phyloP scores from a whole-genome alignment of 1,140 invertebrate species.

The Hypsibius dujardini region DNA sequence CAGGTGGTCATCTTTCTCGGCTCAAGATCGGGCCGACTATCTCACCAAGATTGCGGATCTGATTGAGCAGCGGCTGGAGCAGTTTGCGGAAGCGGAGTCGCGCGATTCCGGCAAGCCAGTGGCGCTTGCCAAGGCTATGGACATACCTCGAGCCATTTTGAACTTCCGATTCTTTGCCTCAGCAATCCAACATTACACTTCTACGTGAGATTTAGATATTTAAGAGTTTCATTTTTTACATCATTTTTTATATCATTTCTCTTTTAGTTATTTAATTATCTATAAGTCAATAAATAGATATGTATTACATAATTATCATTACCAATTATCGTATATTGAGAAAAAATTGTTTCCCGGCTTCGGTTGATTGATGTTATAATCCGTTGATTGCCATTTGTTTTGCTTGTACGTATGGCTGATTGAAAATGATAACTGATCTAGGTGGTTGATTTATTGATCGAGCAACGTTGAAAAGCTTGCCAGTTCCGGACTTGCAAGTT shows the following conservation, averaged over 20 bases:
- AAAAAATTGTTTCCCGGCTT: no score
- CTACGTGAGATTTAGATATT: conserved; percentile 25
- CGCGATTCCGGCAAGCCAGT: conserved; percentile 44
- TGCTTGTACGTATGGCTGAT: no score
- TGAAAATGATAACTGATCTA: no score
- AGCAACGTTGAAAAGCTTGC: no score
- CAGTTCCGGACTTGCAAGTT: no score
- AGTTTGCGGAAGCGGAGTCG: conserved; percentile 40
- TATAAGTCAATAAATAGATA: no score
- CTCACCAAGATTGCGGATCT: conserved; percentile 38
- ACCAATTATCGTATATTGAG: no score
- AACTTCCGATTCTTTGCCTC: conserved; percentile 43
- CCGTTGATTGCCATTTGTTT: no score
- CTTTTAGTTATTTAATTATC: no score
- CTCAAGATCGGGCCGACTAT: conserved; percentile 28
- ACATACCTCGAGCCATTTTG: conserved; percentile 41
- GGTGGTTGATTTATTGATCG: no score
- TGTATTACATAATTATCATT: no score
- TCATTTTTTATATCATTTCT: not conserved
- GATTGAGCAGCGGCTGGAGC: conserved; percentile 36
- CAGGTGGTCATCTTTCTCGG: conserved; percentile 32
- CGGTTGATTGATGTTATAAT: no score
- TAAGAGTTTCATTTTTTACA: conserved; percentile 18
- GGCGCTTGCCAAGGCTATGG: conserved; percentile 36
- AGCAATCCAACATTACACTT: conserved; percentile 30